A percentile compares a stretch with the other conserved stretches of the same genome.
These are phyloP conservation scores for Dynastes hyllus DNA, from an alignment of 2,888 invertebrate genomes.

Conservation along the genomic window DNA sequence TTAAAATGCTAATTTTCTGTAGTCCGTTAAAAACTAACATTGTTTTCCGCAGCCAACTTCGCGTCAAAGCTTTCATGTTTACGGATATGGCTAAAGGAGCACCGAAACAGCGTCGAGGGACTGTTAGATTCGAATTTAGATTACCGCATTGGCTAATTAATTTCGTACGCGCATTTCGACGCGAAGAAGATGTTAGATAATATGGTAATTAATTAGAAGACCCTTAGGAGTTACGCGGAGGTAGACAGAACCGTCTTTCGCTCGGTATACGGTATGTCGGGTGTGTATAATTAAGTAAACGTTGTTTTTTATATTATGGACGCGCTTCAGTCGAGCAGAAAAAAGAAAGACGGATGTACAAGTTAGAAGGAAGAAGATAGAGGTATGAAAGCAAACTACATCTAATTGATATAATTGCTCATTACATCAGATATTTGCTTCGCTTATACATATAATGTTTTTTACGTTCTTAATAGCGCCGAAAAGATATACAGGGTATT, in stretches of 20 bases:
- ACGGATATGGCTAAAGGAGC: no score
- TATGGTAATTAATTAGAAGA: conserved; percentile 52
- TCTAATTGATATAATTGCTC: conserved; percentile 58
- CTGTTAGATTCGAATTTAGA: conserved; percentile 57
- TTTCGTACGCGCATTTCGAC: conserved; percentile 52
- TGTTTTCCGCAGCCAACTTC: no score
- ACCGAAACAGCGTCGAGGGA: neutral
- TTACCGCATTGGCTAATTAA: conserved; percentile 54
- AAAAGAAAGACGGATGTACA: conserved; percentile 25
- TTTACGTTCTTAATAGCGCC: neutral
- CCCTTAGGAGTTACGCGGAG: conserved; percentile 48
- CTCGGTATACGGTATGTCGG: neutral
- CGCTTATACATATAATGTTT: neutral
- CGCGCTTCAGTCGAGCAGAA: no score
- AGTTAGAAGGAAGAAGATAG: conserved; percentile 47
- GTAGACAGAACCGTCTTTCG: neutral
- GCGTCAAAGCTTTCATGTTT: no score
- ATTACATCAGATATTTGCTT: conserved; percentile 53
- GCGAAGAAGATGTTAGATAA: conserved; percentile 54
- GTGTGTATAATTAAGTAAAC: conserved; percentile 52
- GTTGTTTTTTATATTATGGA: conserved; percentile 52
- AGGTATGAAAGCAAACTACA: neutral
- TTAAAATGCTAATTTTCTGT: no score
- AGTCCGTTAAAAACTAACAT: no score
- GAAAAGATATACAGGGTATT: no score